Base-by-base conservation (phyloP, 2,888 invertebrate species). In the Noctua janthe region DNA sequence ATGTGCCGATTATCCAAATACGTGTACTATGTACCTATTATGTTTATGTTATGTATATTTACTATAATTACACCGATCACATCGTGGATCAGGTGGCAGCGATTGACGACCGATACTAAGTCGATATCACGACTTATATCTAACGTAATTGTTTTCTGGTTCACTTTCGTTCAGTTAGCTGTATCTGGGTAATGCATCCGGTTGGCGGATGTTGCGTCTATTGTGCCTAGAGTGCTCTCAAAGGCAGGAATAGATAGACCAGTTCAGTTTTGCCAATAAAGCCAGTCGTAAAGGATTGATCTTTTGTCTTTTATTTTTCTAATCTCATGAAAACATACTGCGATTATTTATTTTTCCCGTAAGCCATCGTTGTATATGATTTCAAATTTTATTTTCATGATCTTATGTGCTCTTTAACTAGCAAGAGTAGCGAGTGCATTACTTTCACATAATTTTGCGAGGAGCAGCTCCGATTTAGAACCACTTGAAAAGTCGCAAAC, bases 1-100 rank as follows among this genome's bases (percentile, higher is more conserved):
- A 93, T 92, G 89, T 87, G 84, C 85, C 77, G 91, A 93, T 93
- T 91, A 90, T 81, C 75, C 90, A 91, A 89, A 54, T 74, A 70
- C 72, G 67, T 29, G 67, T 92, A 89, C 92, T 92, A 71, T 92
- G n/a, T 66, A 23, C 23, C 23, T 69, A n/a, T 15, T 43, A n/a
- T 15, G 15, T 43, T 3, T n/a, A 69, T n/a, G 47, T 69, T n/a
- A 77, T 93, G 89, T 93, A 93, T 94, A 94, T 94, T 94, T 94
- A 94, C 93, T 93, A 93, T 94, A 94, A 95, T 95, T 94, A 94
- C 91, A 85, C 82, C 84, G 92, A 94, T 94, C 90, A 85, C 88
- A 92, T 92, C 91, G 87, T n/a, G 91, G 93, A 92, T 94, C 92
- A 93, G 91, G 92, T 92, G 90, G 88, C 87, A 88, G 76, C 62